phyloP scores from a whole-genome alignment of 2,888 invertebrate genomes.

The Malthinus seriepunctatus region DNA sequence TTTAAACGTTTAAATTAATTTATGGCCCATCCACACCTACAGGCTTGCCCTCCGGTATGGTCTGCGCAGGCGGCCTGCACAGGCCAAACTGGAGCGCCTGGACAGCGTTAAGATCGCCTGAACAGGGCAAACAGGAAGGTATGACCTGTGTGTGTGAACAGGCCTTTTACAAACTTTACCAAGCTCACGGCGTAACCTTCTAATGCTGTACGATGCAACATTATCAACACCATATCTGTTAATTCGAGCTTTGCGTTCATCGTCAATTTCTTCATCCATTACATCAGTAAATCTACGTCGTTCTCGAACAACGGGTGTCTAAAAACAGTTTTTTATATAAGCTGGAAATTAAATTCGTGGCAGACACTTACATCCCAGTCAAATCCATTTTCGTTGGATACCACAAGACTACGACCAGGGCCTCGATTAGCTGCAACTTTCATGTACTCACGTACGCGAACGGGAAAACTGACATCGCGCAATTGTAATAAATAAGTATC shows the following conservation, averaged over 20 bases:
- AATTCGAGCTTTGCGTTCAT: conserved; percentile 81
- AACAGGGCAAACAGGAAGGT: no score
- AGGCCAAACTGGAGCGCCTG: no score
- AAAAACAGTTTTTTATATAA: conserved; percentile 16
- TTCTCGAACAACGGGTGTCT: conserved; percentile 87
- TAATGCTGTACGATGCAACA: conserved; percentile 63
- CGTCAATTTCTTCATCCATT: conserved; percentile 95
- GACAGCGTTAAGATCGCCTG: no score
- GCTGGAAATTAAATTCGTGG: neutral
- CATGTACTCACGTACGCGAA: conserved; percentile 89
- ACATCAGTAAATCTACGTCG: conserved; percentile 90
- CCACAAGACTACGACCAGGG: conserved; percentile 67
- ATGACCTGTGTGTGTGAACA: no score
- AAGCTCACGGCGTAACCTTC: conserved; percentile 82
- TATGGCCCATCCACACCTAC: no score
- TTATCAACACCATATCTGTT: conserved; percentile 74
- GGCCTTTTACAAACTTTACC: no score
- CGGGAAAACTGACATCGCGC: conserved; percentile 93
- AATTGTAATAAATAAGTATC: conserved; percentile 95
- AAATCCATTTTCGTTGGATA: conserved; percentile 69
- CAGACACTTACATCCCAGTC: conserved; percentile 72
- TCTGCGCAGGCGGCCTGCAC: no score
- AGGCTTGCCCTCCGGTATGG: no score
- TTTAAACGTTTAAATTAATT: no score
- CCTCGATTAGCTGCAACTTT: conserved; percentile 85